Conservation (phyloP, 2,113 vertebrate genomes). For the Sinocyclocheilus anophthalmus region DNA sequence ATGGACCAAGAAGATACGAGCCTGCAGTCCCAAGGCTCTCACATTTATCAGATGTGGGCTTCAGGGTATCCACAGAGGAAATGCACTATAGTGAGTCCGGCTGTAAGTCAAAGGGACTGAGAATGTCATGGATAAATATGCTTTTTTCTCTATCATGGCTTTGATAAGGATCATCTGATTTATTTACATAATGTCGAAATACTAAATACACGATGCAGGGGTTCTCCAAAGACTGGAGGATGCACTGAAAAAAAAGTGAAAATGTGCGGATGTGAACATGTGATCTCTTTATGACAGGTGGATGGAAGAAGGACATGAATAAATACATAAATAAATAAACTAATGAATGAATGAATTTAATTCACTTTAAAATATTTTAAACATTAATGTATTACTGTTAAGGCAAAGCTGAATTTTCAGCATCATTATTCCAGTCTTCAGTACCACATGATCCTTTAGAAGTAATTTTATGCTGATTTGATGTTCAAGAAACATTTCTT, state of each 20-base stretch:
- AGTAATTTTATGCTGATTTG: neutral
- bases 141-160: neutral
- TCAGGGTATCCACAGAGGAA: conserved; percentile 36
- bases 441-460: neutral
- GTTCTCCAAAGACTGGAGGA: neutral
- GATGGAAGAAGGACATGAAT: too few species aligned
- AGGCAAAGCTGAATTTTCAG: neutral
- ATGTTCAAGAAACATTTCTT: neutral
- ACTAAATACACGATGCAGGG: neutral
- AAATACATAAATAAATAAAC: too few species aligned
- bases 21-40: conserved; percentile 26
- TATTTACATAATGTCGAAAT: neutral
- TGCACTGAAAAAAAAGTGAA: neutral
- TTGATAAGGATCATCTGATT: neutral
- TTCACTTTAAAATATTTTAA: neutral
- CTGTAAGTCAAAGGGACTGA: conserved; percentile 1
- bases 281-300: too few species aligned
- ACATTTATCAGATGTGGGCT: conserved; percentile 50
- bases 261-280: neutral
- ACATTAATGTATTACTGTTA: neutral
- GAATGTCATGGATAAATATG: neutral
- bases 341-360: too few species aligned
- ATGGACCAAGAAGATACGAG: conserved; percentile 37
- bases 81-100: neutral
- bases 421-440: neutral